These are phyloP conservation scores for Mamestra configurata DNA, from an alignment of 1,140 invertebrate species.

Conservation along the genomic window DNA sequence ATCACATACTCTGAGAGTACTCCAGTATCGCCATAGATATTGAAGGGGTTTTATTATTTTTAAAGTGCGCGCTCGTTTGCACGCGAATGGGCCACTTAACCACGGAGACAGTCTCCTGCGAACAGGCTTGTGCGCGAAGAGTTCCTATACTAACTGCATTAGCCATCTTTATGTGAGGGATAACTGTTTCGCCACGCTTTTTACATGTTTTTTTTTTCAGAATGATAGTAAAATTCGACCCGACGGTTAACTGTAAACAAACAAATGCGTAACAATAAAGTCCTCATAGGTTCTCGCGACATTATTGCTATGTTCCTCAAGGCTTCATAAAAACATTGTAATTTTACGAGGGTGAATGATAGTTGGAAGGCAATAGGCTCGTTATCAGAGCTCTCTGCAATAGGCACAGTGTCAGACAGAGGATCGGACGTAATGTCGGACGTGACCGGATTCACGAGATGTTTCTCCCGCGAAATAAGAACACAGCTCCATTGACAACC, in stretches of 20 bases:
- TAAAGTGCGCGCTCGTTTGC: constrained; percentile 88
- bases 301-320: constrained; percentile 23
- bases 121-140: constrained; percentile 67
- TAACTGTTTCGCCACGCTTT: constrained; percentile 85
- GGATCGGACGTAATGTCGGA: constrained; percentile 62
- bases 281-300: constrained; percentile 53
- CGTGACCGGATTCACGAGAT: constrained; percentile 65
- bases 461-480: constrained; percentile 24
- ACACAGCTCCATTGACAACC: constrained; percentile 56
- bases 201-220: constrained; percentile 73
- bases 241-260: constrained; percentile 33
- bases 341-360: constrained; percentile 69
- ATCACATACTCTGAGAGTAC: constrained; percentile 18
- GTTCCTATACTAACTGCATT: constrained; percentile 79
- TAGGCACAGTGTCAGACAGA: constrained; percentile 62
- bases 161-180: constrained; percentile 80
- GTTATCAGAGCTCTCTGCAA: constrained; percentile 66
- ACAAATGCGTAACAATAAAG: constrained; percentile 59
- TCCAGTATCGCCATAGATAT: constrained; percentile 60
- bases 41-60: constrained; percentile 87
- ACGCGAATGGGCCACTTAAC: constrained; percentile 88
- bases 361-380: constrained; percentile 62
- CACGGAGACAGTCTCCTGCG: constrained; percentile 82
- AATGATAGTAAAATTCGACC: constrained; percentile 38
- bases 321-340: constrained; percentile 66